Evolutionary conservation across 2,888 invertebrate genomes (phyloP).

Genomic region (Acanthacorydalis orientalis): DNA sequence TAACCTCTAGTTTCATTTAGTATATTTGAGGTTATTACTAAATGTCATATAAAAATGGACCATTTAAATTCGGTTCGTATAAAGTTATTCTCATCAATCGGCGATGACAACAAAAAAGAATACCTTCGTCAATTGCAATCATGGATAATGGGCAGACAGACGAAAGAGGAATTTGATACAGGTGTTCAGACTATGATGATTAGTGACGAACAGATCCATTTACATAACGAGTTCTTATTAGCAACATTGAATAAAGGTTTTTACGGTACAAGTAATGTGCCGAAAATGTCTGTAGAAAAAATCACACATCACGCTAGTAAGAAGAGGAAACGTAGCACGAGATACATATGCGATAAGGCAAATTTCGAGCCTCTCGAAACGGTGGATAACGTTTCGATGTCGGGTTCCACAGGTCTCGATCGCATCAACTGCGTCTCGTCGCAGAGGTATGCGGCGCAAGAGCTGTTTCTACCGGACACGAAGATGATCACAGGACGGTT

Average conservation of each 20-base stretch:
- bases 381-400: slow-evolving; percentile 34
- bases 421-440: background rate
- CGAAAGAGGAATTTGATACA: slow-evolving; percentile 69
- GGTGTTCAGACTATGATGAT: slow-evolving; percentile 59
- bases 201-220: slow-evolving; percentile 50
- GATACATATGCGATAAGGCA: slow-evolving; percentile 34
- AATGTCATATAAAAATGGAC: slow-evolving; percentile 8
- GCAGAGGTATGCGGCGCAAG: slow-evolving; percentile 44
- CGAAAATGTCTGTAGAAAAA: slow-evolving; percentile 9
- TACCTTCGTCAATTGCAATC: slow-evolving; percentile 58
- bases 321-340: slow-evolving; percentile 34
- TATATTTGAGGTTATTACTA: no score
- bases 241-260: slow-evolving; percentile 58
- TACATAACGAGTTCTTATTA: slow-evolving; percentile 71
- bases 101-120: slow-evolving; percentile 45
- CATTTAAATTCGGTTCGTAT: slow-evolving; percentile 39
- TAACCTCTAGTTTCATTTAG: no score
- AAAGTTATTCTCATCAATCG: slow-evolving; percentile 42
- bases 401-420: slow-evolving; percentile 33
- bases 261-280: slow-evolving; percentile 12
- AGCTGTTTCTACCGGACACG: slow-evolving; percentile 68
- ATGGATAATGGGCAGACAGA: slow-evolving; percentile 59
- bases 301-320: slow-evolving; percentile 6
- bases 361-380: slow-evolving; percentile 43
- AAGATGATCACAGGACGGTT: slow-evolving; percentile 69